Evolutionary conservation across 1,140 invertebrate genomes (phyloP), one percentile per base, ranked within the genome.

Genomic region (Drosophila punjabiensis): DNA sequence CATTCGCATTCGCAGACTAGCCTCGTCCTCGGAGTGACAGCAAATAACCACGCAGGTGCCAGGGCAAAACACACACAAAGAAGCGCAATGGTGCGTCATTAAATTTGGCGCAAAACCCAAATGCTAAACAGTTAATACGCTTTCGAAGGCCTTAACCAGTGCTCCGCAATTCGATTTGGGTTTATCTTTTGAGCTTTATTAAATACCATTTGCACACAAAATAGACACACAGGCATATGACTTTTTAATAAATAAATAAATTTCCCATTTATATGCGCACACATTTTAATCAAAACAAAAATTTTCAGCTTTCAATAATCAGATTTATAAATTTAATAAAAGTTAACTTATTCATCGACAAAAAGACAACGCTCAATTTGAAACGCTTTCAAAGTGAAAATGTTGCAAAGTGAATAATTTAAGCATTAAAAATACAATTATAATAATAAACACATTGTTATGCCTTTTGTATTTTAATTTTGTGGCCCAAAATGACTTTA

Each of bases 21-120:
- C 11, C 13, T n/a, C 48, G 48, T 28, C 35, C 53, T n/a, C 33
- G 35, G 39, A 32, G 20, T 41, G 61, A 64, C 58, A 67, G 28
- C 50, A 58, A 59, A 37, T 39, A 39, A 28, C 9, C 33, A 37
- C 9, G 20, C 24, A 75, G 52, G 55, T 39, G 61, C 39, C 52
- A 41, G 37, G 65, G 33, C 24, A 16, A 50, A 62, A 47, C 24
- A 18, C 28, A 53, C n/a, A 69, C 73, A 39, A 73, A 67, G 50
- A 24, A 30, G 47, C 47, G 18, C 79, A 80, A 67, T 76, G 55
- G 68, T 67, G 61, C 62, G 39, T 37, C 55, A 43, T 55, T n/a
- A 60, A 45, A 53, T 52, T 35, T 35, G 52, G 11, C 11, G 4
- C 24, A 24, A 16, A 18, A 33, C 16, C 18, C 4, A 45, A 30